Evolutionary conservation across 2,888 invertebrate genomes (phyloP).

Genomic region (Eristalinus aeneus): DNA sequence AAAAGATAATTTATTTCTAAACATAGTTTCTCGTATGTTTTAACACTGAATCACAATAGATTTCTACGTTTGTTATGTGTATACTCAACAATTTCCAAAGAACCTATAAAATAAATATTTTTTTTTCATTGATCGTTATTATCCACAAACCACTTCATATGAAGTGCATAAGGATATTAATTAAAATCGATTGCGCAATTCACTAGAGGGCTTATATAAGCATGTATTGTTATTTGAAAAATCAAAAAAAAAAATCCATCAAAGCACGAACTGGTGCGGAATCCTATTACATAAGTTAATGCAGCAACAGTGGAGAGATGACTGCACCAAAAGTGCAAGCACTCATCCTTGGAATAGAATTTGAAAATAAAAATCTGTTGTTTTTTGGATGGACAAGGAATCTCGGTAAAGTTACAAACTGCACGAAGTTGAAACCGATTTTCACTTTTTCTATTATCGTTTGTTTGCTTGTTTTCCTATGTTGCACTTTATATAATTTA

Average conservation of each 20-base stretch:
- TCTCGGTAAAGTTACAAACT: neutral
- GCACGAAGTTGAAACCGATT: neutral
- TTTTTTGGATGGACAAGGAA: neutral
- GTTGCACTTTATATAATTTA: slow-evolving; percentile 17
- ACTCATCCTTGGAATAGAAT: slow-evolving; percentile 50
- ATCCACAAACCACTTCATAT: slow-evolving; percentile 25
- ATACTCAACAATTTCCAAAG: slow-evolving; percentile 19
- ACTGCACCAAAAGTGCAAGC: slow-evolving; percentile 67
- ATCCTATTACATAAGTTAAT: slow-evolving; percentile 65
- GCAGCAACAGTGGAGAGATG: slow-evolving; percentile 59
- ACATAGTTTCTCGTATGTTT: slow-evolving; percentile 34
- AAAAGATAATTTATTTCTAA: slow-evolving; percentile 41
- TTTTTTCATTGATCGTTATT: slow-evolving; percentile 12
- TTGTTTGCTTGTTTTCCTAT: neutral
- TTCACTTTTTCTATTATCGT: neutral
- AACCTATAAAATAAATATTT: slow-evolving; percentile 45
- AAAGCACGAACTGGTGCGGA: slow-evolving; percentile 38
- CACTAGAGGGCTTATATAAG: slow-evolving; percentile 60
- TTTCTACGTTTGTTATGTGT: neutral
- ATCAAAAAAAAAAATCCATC: slow-evolving; percentile 48
- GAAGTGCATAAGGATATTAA: slow-evolving; percentile 50
- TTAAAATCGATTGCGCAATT: slow-evolving; percentile 65
- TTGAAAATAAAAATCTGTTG: slow-evolving; percentile 28
- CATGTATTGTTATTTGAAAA: slow-evolving; percentile 48
- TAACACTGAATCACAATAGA: slow-evolving; percentile 41